Percentiles rank a stretch among this genome's conserved stretches.
Conservation (phyloP, 2,797 vertebrate species). For the Falco naumanni region DNA sequence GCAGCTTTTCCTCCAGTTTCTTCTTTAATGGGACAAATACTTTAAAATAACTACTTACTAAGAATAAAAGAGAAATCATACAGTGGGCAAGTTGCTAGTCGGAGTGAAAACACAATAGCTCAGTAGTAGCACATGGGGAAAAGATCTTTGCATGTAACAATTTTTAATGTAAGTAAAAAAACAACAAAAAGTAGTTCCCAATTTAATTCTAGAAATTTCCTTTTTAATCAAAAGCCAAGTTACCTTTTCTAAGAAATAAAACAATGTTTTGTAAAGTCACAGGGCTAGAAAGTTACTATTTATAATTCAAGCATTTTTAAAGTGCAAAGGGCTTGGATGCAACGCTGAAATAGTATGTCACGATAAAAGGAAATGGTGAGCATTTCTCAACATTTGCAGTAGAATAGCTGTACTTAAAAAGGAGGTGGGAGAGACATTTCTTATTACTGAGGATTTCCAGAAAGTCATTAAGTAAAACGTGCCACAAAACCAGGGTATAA, state of each 20-base stretch:
- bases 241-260: not conserved
- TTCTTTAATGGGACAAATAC: not conserved
- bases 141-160: not conserved
- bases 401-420: not conserved
- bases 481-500: not conserved
- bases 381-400: not conserved
- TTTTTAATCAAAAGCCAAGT: not conserved
- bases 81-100: not conserved
- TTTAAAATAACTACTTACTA: not conserved
- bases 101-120: not conserved
- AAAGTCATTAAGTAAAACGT: constrained; percentile 17
- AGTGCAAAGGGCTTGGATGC: not conserved
- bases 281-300: not conserved
- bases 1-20: not conserved
- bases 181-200: not conserved
- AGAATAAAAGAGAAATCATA: not conserved
- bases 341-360: not conserved
- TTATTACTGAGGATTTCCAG: not conserved
- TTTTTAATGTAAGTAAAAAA: not conserved
- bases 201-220: not conserved
- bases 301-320: not conserved
- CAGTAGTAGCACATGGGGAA: not conserved
- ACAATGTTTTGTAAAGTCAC: not conserved
- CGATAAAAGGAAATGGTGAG: not conserved
- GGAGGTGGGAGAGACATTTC: not conserved